Evolutionary conservation across 2,797 vertebrate species (phyloP), one percentile per base, ranked within the genome.

Genomic region (Aldrovandia affinis): DNA sequence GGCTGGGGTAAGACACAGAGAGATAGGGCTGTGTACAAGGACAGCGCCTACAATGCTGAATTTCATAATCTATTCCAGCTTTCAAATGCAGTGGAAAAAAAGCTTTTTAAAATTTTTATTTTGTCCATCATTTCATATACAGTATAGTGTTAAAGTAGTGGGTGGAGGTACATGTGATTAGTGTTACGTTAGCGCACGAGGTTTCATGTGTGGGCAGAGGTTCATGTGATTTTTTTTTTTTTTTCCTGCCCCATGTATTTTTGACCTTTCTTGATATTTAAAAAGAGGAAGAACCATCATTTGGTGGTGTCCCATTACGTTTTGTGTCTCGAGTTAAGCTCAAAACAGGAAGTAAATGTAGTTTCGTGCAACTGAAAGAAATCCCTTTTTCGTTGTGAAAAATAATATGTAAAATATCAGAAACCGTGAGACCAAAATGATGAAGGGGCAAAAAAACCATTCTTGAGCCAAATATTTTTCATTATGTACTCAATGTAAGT

Each of bases 1-100:
- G 0, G 75, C 89, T 30, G 80, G 14, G 93, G 95, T 96, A 89
- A 92, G 94, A 82, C 30, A 78, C 10, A 2, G 59, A 36, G 44
- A 54, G 65, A 52, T 1, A 25, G 2, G 2, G 44, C 80, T 63
- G 20, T 79, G 9, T 52, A 55, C 30, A 54, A 47, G 22, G 22
- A 7, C 39, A 47, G 39, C 39, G 3, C 42, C 12, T 6, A 50
- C 6, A 20, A 22, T 39, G 36, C 6, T 73, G 68, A 73, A 39
- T 73, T 73, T 73, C 15, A 73, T 39, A 39, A 73, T 73, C 68
- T 39, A 36, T 73, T 73, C 15, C 33, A 68, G 14, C 30, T 68
- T 36, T 68, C 65, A 68, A 12, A 33, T 14, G 68, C 20, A 12
- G 6, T 18, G 68, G 39, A n/a, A n/a, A n/a, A n/a, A n/a, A n/a